These are phyloP conservation scores for Perithous albicinctus DNA, from an alignment of 2,888 invertebrate species.

Conservation along the genomic window DNA sequence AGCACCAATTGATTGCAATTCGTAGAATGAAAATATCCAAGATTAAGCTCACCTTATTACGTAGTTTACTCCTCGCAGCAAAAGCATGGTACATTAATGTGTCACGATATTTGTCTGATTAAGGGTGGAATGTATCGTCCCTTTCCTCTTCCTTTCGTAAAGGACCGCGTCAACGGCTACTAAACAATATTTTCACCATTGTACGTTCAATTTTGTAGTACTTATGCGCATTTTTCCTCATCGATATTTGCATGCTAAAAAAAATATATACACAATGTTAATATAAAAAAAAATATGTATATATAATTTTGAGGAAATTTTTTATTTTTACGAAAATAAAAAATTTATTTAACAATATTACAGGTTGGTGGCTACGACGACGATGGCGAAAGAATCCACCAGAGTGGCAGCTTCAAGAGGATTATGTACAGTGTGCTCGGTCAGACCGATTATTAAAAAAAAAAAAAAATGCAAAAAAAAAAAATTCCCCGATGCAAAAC, in stretches of 20 bases:
- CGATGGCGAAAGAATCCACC: conserved; percentile 93
- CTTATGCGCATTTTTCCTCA: conserved; percentile 37
- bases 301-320: no score
- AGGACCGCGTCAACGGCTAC: conserved; percentile 81
- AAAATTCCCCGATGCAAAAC: conserved; percentile 73
- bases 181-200: conserved; percentile 78
- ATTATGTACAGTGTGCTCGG: conserved; percentile 96
- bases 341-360: conserved; percentile 70
- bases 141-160: conserved; percentile 82
- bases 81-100: conserved; percentile 69
- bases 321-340: no score
- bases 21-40: conserved; percentile 20
- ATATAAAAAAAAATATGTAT: no score
- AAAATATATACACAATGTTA: neutral
- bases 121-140: conserved; percentile 82
- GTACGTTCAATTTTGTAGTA: conserved; percentile 75
- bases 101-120: conserved; percentile 76
- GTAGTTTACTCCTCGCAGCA: conserved; percentile 51
- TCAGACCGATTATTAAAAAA: conserved; percentile 88
- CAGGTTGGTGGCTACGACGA: conserved; percentile 89
- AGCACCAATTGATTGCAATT: conserved; percentile 34
- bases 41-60: conserved; percentile 17
- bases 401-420: conserved; percentile 96
- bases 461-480: no score
- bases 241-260: conserved; percentile 30